phyloP scores from a whole-genome alignment of 2,113 vertebrate species.

The Dipodomys ordii region DNA sequence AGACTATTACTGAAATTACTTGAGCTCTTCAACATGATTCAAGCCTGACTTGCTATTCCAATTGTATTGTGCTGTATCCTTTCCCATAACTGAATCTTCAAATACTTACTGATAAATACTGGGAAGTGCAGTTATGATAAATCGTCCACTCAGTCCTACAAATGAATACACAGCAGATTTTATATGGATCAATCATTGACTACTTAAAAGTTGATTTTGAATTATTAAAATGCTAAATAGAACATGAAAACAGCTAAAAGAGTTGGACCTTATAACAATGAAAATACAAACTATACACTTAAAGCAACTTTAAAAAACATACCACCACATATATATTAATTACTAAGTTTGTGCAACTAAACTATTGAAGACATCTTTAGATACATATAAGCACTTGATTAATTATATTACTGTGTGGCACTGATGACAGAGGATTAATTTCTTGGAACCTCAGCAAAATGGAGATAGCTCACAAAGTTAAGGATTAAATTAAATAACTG shows the following conservation, averaged over 20 bases:
- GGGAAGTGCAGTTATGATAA: slow-evolving; percentile 98
- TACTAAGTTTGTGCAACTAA: background rate
- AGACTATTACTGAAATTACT: background rate
- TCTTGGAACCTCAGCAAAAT: slow-evolving; percentile 8
- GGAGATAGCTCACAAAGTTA: background rate
- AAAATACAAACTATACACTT: slow-evolving; percentile 26
- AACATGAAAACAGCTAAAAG: slow-evolving; percentile 46
- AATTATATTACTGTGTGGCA: background rate
- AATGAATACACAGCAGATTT: slow-evolving; percentile 46
- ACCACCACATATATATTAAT: background rate
- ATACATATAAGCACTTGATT: background rate
- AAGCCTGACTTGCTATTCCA: slow-evolving; percentile 7
- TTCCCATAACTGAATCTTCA: background rate
- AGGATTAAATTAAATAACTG: slow-evolving; percentile 15
- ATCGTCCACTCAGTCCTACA: slow-evolving; percentile 95
- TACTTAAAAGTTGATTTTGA: slow-evolving; percentile 28
- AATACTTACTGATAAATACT: slow-evolving; percentile 98
- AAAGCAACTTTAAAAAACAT: slow-evolving; percentile 39
- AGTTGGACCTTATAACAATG: background rate
- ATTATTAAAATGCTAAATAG: slow-evolving; percentile 51
- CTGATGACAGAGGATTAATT: background rate
- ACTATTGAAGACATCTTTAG: background rate
- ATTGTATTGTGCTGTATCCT: background rate
- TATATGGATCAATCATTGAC: background rate
- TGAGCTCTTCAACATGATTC: background rate